Base-by-base conservation (phyloP, 2,797 vertebrate genomes). In the Pangasius larnaudii region DNA sequence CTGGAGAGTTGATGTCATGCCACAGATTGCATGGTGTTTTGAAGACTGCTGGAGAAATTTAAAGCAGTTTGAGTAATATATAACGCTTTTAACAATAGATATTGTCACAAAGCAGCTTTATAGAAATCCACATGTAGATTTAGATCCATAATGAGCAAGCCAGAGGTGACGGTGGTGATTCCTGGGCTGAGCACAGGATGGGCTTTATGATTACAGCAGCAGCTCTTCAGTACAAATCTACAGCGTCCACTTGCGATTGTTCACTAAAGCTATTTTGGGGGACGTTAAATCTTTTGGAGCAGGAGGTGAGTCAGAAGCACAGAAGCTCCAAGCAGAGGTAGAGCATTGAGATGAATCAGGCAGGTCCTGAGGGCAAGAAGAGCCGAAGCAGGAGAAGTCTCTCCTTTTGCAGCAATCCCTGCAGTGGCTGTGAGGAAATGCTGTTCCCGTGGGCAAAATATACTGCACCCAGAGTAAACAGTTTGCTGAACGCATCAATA, bases 271-370 rank as follows among this genome's bases (percentile, higher is more conserved):
- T 63, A 82, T 63, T 82, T 63, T 27, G 13, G 59, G 79, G 79
- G 58, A 42, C 7, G 58, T 27, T 13, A 22, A 80, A 80, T 19
- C 27, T 49, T 67, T 67, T 24, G 82, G 30, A 65, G 80, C 80
- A 46, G 59, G 39, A 82, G 27, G 58, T 63, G 80, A 46, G 27
- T 46, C 42, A 65, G 80, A 42, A 65, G 27, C 39, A 11, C 39
- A 2, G 27, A 18, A n/a, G 27, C 59, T 65, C 59, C 24, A 6
- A 65, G 59, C 80, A 65, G 80, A 65, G 19, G 80, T 30, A 33
- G 81, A 49, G 42, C 81, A 33, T 65, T 83, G 30, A 46, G 42
- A 83, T 65, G 81, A 51, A 83, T 83, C 61, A 30, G n/a, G 59
- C 59, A 49, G 39, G 22, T 82, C 36, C 19, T 63, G 58, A 63